phyloP scores from a whole-genome alignment of 2,888 invertebrate genomes.

The Amphipoea oculea region DNA sequence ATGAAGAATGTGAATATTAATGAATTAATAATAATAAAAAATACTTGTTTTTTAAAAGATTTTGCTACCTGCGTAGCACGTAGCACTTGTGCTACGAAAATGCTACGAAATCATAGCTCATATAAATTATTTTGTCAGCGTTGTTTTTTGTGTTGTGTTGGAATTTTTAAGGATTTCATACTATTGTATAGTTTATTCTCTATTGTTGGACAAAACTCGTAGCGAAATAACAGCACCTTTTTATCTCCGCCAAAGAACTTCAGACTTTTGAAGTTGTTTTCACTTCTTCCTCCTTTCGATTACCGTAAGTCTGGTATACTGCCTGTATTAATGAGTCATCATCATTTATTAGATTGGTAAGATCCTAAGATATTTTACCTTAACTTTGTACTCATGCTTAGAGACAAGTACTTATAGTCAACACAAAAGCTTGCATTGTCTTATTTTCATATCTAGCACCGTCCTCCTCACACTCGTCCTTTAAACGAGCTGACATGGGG shows the following conservation, averaged over 20 bases:
- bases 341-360: neutral
- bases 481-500: slow-evolving; percentile 89
- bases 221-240: neutral
- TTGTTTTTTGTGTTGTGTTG: neutral
- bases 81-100: slow-evolving; percentile 34
- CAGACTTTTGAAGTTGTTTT: neutral
- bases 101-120: slow-evolving; percentile 13
- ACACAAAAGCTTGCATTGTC: neutral
- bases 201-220: neutral
- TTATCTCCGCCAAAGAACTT: neutral
- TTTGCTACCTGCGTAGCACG: slow-evolving; percentile 26
- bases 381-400: neutral
- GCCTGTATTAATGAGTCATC: neutral
- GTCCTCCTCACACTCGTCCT: slow-evolving; percentile 76
- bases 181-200: neutral
- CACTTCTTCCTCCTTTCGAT: neutral
- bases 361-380: neutral
- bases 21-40: neutral
- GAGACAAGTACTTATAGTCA: neutral
- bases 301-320: neutral
- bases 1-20: slow-evolving; percentile 7
- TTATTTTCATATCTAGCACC: slow-evolving; percentile 69
- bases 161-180: neutral
- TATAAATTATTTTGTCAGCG: too few species aligned
- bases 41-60: neutral